Evolutionary conservation across 2,888 invertebrate species (phyloP).

Genomic region (Drosophila macrospina): DNA sequence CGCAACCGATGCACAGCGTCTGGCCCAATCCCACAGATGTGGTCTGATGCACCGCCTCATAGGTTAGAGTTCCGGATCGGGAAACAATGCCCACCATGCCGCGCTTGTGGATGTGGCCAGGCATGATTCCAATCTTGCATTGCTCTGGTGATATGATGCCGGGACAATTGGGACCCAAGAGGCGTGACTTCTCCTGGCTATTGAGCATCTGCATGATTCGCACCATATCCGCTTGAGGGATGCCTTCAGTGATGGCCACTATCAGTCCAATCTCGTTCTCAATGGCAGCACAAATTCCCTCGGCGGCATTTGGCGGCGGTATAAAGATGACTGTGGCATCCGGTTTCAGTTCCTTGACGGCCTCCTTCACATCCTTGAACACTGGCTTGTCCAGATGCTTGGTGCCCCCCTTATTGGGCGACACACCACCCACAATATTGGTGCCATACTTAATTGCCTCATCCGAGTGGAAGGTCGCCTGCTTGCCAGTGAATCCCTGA

Average conservation of each 20-base stretch:
- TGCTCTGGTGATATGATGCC: slow-evolving; percentile 97
- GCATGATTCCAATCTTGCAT: slow-evolving; percentile 99
- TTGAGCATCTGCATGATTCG: slow-evolving; percentile 94
- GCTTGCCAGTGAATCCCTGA: slow-evolving; percentile 99
- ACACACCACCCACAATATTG: slow-evolving; percentile 92
- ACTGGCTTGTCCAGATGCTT: slow-evolving; percentile 91
- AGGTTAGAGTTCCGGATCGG: slow-evolving; percentile 98
- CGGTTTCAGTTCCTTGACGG: slow-evolving; percentile 92
- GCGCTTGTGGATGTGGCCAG: slow-evolving; percentile 97
- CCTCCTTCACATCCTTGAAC: slow-evolving; percentile 87
- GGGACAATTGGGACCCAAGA: slow-evolving; percentile 99
- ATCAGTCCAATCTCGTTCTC: slow-evolving; percentile 98
- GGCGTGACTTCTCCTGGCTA: slow-evolving; percentile 94
- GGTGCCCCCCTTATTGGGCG: slow-evolving; percentile 92
- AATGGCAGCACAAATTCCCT: slow-evolving; percentile 95
- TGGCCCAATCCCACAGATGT: slow-evolving; percentile 95
- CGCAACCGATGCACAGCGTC: slow-evolving; percentile 98
- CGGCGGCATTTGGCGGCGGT: slow-evolving; percentile 95
- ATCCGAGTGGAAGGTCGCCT: slow-evolving; percentile 96
- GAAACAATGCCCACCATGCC: slow-evolving; percentile 97
- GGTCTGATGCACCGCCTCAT: slow-evolving; percentile 99
- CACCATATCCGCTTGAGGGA: slow-evolving; percentile 99
- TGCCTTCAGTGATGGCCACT: slow-evolving; percentile 99
- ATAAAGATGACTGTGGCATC: slow-evolving; percentile 98
- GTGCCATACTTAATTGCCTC: slow-evolving; percentile 99